These are phyloP conservation scores for Hirtodrosophila cameraria DNA, from an alignment of 2,888 invertebrate genomes.

Conservation along the genomic window DNA sequence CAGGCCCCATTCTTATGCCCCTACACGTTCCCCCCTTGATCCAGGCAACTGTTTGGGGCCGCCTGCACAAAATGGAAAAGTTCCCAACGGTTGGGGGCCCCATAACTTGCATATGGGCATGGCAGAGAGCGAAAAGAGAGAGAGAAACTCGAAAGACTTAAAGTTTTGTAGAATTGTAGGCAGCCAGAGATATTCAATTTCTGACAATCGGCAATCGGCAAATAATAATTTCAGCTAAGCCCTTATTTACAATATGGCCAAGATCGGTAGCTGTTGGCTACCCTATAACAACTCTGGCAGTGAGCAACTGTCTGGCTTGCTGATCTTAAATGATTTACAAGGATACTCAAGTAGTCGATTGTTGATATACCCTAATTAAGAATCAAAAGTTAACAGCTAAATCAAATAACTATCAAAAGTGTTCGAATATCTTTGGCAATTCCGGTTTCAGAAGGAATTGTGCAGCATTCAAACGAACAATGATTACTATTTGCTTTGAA, in stretches of 20 bases:
- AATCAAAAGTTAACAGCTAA: background rate
- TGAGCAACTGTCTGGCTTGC: too few species aligned
- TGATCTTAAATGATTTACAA: background rate
- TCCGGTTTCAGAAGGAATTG: too few species aligned
- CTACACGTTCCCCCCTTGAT: background rate
- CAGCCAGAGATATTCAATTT: slow-evolving; percentile 23
- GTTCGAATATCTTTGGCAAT: too few species aligned
- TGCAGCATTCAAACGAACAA: too few species aligned
- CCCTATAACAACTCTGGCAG: slow-evolving; percentile 1
- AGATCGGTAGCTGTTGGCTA: slow-evolving; percentile 31
- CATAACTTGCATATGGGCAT: slow-evolving; percentile 69
- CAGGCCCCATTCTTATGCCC: background rate
- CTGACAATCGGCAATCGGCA: slow-evolving; percentile 28
- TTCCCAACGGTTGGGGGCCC: slow-evolving; percentile 79
- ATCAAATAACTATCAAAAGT: background rate
- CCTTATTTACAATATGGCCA: slow-evolving; percentile 4
- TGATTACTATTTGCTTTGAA: too few species aligned
- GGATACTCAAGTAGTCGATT: too few species aligned
- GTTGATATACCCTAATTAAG: background rate
- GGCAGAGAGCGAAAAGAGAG: slow-evolving; percentile 17
- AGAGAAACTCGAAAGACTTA: slow-evolving; percentile 2
- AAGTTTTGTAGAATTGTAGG: too few species aligned
- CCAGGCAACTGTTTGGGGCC: background rate
- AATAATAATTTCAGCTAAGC: slow-evolving; percentile 42
- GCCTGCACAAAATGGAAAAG: slow-evolving; percentile 65